phyloP scores from a whole-genome alignment of 2,797 vertebrate genomes.

The Euphonia xanthogaster region DNA sequence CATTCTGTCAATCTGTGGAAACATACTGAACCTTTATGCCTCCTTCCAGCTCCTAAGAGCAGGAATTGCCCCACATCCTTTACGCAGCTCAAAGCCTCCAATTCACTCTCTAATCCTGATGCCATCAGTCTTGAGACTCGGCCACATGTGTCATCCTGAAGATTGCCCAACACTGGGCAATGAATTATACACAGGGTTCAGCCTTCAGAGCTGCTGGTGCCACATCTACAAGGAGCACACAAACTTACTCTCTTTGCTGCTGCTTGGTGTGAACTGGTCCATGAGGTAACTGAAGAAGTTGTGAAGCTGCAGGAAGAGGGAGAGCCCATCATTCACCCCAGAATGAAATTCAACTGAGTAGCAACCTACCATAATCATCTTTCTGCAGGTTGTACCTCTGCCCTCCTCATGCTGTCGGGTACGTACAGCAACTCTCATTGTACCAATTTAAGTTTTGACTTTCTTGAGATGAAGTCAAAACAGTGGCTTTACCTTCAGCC shows the following conservation, averaged over 20 bases:
- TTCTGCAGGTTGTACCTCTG: background rate
- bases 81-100: background rate
- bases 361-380: background rate
- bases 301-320: conserved; percentile 81
- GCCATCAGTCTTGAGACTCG: fast-evolving
- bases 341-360: background rate
- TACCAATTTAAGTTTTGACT: background rate
- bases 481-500: background rate
- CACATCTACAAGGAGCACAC: fast-evolving
- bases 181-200: background rate
- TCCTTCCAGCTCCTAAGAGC: background rate
- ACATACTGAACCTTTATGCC: background rate
- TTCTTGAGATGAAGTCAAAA: background rate
- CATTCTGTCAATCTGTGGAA: background rate
- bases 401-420: background rate
- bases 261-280: conserved; percentile 87
- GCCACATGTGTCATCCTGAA: background rate
- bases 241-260: conserved; percentile 84
- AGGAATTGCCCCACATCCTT: background rate
- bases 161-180: background rate
- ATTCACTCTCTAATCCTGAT: background rate
- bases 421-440: background rate
- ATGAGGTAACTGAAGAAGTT: conserved; percentile 91
- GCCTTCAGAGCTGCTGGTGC: background rate
- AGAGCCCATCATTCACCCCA: background rate